phyloP scores from a whole-genome alignment of 2,888 invertebrate genomes.

The Hypselothyrea guttata region DNA sequence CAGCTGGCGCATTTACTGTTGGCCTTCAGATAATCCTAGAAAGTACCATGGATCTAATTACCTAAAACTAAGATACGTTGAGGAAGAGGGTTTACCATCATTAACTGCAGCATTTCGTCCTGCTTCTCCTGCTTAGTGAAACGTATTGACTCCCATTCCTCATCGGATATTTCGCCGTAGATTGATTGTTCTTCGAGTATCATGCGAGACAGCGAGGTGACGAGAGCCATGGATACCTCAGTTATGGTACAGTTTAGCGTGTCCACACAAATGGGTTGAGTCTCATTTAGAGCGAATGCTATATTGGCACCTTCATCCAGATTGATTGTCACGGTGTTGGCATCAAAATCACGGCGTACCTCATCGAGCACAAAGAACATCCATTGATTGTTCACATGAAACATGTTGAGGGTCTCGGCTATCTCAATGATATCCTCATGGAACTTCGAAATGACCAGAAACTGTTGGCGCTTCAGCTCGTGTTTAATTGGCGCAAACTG shows the following conservation, averaged over 20 bases:
- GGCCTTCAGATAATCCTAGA: slow-evolving; percentile 74
- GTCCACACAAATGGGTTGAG: slow-evolving; percentile 84
- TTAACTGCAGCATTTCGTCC: slow-evolving; percentile 85
- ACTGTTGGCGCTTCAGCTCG: slow-evolving; percentile 69
- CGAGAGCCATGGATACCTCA: slow-evolving; percentile 87
- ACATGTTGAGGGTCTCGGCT: slow-evolving; percentile 86
- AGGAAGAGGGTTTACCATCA: too few species aligned
- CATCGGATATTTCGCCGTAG: slow-evolving; percentile 89
- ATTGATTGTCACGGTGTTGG: slow-evolving; percentile 84
- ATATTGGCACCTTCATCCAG: slow-evolving; percentile 91
- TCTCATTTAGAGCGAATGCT: slow-evolving; percentile 89
- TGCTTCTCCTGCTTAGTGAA: slow-evolving; percentile 87
- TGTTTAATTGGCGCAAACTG: slow-evolving; percentile 62
- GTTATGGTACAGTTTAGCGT: slow-evolving; percentile 87
- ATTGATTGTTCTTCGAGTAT: slow-evolving; percentile 88
- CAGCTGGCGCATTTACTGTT: slow-evolving; percentile 84
- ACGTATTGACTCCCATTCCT: slow-evolving; percentile 92
- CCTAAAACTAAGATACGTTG: neutral
- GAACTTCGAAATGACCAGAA: slow-evolving; percentile 78
- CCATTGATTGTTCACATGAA: slow-evolving; percentile 90
- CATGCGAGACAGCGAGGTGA: slow-evolving; percentile 87
- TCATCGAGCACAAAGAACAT: slow-evolving; percentile 89
- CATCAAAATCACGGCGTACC: slow-evolving; percentile 79
- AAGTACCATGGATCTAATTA: neutral
- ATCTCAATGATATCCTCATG: slow-evolving; percentile 86